Percentiles rank a stretch among this genome's conserved stretches.
phyloP scores from a whole-genome alignment of 2,888 invertebrate genomes.

The Pachliopta kotzebuea region DNA sequence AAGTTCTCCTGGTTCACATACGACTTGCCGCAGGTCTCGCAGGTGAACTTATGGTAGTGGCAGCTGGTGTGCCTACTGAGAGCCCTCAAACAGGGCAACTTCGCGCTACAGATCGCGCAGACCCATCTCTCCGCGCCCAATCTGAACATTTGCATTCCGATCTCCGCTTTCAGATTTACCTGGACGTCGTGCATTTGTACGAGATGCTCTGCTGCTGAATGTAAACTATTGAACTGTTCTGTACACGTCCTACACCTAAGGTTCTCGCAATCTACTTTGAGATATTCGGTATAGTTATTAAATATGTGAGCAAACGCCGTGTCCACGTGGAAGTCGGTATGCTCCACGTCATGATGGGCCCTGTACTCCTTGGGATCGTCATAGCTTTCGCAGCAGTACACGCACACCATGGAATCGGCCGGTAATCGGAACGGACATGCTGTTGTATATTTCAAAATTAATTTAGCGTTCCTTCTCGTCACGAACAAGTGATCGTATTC shows the following conservation, averaged over 20 bases:
- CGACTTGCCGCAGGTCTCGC: constrained; percentile 59
- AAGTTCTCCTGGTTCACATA: constrained; percentile 49
- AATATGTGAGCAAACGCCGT: constrained; percentile 47
- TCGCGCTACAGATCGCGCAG: constrained; percentile 50
- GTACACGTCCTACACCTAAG: constrained; percentile 52
- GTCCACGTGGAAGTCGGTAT: constrained; percentile 45
- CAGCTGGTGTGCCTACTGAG: constrained; percentile 55
- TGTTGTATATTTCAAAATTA: constrained; percentile 57
- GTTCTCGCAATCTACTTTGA: constrained; percentile 56
- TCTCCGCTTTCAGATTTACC: constrained; percentile 44
- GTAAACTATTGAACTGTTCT: constrained; percentile 39
- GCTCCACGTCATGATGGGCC: constrained; percentile 51
- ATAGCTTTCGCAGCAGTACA: constrained; percentile 55
- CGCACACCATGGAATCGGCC: constrained; percentile 54
- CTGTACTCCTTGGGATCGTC: constrained; percentile 50
- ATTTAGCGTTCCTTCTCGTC: constrained; percentile 60
- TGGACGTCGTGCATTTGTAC: constrained; percentile 41
- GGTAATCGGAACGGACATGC: constrained; percentile 64
- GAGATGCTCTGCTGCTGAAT: constrained; percentile 46
- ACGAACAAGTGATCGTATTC: constrained; percentile 55
- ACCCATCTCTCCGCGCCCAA: constrained; percentile 46
- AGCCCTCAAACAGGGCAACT: constrained; percentile 46
- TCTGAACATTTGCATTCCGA: constrained; percentile 55
- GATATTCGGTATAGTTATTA: constrained; percentile 38
- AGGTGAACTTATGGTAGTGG: constrained; percentile 56